A percentile compares a stretch with the other conserved stretches of the same genome.
Conservation (phyloP, 1,140 invertebrate genomes). For the Drosophila triauraria region DNA sequence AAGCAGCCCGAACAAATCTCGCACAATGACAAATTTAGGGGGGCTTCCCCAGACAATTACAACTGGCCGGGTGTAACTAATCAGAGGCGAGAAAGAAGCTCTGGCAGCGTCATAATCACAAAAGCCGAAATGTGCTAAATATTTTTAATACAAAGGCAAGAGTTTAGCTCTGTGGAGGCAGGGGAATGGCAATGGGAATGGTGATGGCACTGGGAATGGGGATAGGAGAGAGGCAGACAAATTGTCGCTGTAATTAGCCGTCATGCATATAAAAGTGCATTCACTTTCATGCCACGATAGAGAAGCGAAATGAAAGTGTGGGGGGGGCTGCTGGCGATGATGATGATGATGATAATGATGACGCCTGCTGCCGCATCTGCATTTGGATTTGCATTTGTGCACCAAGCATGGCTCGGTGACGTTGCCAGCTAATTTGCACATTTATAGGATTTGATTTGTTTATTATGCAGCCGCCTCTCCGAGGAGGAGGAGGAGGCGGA, state of each 20-base stretch:
- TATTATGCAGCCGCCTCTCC: slow-evolving; percentile 62
- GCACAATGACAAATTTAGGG: slow-evolving; percentile 48
- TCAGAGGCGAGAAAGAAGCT: slow-evolving; percentile 17
- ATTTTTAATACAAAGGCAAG: slow-evolving; percentile 66
- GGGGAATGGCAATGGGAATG: slow-evolving; percentile 7
- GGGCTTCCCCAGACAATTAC: slow-evolving; percentile 48
- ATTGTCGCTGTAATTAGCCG: slow-evolving; percentile 79
- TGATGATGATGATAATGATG: slow-evolving; percentile 38
- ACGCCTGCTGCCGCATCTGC: slow-evolving; percentile 39
- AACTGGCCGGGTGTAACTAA: slow-evolving; percentile 18
- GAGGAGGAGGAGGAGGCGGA: background rate
- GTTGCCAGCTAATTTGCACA: slow-evolving; percentile 75
- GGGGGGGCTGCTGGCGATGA: background rate
- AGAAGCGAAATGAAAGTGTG: slow-evolving; percentile 43
- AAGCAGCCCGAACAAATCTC: slow-evolving; percentile 2
- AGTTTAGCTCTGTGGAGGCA: slow-evolving; percentile 61
- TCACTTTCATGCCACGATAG: slow-evolving; percentile 75
- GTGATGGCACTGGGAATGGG: slow-evolving; percentile 5
- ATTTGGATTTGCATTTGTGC: slow-evolving; percentile 40
- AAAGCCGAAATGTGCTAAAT: slow-evolving; percentile 64
- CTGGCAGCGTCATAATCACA: slow-evolving; percentile 61
- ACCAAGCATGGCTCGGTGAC: slow-evolving; percentile 57
- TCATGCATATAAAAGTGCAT: slow-evolving; percentile 82
- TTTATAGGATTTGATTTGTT: slow-evolving; percentile 81
- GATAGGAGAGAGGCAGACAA: slow-evolving; percentile 59